These are phyloP conservation scores for Mionectes olivaceus DNA, from an alignment of 2,797 vertebrate species.

Conservation along the genomic window DNA sequence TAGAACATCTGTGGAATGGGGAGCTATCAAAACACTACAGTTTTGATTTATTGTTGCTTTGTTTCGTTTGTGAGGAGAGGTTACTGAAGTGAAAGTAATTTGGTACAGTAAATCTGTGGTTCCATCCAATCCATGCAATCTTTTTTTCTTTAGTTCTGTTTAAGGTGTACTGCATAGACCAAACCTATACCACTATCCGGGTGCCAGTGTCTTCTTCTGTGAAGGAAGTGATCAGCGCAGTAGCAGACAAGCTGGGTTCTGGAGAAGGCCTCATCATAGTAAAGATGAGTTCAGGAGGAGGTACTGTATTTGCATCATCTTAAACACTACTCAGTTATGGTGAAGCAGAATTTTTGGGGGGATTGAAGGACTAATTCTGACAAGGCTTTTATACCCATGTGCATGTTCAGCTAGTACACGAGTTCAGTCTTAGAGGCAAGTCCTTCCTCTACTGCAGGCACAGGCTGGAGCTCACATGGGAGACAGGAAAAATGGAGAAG, in stretches of 20 bases:
- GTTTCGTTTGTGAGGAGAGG: neutral
- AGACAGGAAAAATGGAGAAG: neutral
- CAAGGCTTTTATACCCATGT: neutral
- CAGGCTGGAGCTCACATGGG: neutral
- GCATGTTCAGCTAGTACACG: neutral
- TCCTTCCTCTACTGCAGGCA: neutral
- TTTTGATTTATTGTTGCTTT: neutral
- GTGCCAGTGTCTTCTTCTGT: conserved; percentile 89
- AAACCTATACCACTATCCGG: conserved; percentile 96
- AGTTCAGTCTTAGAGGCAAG: neutral
- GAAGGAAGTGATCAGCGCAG: conserved; percentile 90
- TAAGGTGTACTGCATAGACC: conserved; percentile 96
- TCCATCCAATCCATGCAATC: neutral
- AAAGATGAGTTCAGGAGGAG: conserved; percentile 95
- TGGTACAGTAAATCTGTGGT: neutral
- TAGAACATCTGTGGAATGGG: neutral
- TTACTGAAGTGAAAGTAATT: neutral
- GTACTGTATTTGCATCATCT: conserved; percentile 77
- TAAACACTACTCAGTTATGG: neutral
- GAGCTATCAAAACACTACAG: neutral
- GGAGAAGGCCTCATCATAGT: conserved; percentile 92
- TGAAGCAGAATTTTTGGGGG: conserved; percentile 20
- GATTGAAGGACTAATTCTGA: conserved; percentile 6
- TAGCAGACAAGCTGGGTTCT: conserved; percentile 95
- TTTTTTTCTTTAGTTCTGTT: conserved; percentile 86